Base-by-base conservation (phyloP, 2,797 vertebrate genomes). In the Gymnothorax reevesii region DNA sequence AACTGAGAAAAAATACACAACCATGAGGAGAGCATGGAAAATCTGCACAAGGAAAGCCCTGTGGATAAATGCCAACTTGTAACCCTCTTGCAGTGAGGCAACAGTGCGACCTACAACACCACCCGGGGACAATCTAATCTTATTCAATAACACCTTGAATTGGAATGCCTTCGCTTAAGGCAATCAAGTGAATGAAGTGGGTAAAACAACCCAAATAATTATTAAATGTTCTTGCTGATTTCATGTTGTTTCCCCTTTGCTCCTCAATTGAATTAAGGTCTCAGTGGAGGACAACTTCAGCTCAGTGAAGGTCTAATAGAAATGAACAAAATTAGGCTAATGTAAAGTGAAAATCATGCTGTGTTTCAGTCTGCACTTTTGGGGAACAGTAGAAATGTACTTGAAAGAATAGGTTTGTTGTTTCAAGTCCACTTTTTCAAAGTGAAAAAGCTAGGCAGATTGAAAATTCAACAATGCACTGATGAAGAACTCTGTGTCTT, bases 151-250 rank as follows among this genome's bases (percentile, higher is more conserved):
- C 52, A 5, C 20, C 4, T 20, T 55, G 49, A 8, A 55, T 12
- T 22, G 77, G 52, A 80, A 12, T 22, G 54, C 49, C 22, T 55
- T 80, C 55, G 77, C 54, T 80, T 80, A 22, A 80, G 15, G 49
- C 17, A 80, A 80, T 80, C 52, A 54, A 17, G 22, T 80, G 77
- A 80, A 54, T 80, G 55, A 80, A 80, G 77, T 22, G 52, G 13
- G 77, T 54, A 55, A 20, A 80, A 80, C 8, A 8, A 20, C 4
- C 20, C 49, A 20, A 55, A 55, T 55, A 80, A 54, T 80, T 80
- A 55, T 20, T 80, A 8, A 54, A 80, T 55, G 77, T 22, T 55
- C 20, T 15, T 54, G 49, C 12, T 8, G 20, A 13, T 33, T 33
- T 9, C 71, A 22, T 52, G 75, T 52, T 22, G 49, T 54, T 79